Base-by-base conservation (phyloP, 2,888 invertebrate species). In the Nematopogon swammerdamellus region DNA sequence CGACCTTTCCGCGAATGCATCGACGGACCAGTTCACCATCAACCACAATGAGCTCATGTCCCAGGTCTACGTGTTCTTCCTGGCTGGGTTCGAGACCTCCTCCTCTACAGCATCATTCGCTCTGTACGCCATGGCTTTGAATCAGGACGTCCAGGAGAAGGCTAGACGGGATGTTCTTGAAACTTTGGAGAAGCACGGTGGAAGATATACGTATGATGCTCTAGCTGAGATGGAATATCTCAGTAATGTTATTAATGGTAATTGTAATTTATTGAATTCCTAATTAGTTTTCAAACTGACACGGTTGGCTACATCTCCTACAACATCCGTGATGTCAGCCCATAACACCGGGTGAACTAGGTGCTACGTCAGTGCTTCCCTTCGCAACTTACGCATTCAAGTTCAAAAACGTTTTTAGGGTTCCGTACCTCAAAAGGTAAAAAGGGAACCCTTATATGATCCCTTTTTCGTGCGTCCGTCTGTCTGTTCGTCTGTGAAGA, bases 31-130 rank as follows among this genome's bases (percentile, higher is more conserved):
- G 11, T 36, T 36, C 36, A 36, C 36, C 36, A 36, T 36, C 36
- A 36, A 36, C 36, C 36, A 36, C n/a, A 36, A 36, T 4, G 36
- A 36, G 36, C 36, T 36, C 3, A 36, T 36, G 36, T 36, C 36
- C n/a, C 36, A 36, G 8, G 68, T 68, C 2, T 70, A 73, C 54
- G 59, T 74, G n/a, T 76, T 80, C 55, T 76, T 72, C 51, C 59
- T 62, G 1, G 80, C 67, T 6, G 79, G 79, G 0, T 79, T 70
- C 53, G 79, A 77, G 54, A 76, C 77, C 1, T 70, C 68, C 43
- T 69, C 79, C 0, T 67, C 71, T 0, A 67, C 72, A 0, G 60
- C 76, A 54, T 53, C 67, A 1, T 73, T 65, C 46, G 52, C 67
- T 25, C 52, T 70, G 10, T 69, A 70, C 50, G 60, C 69, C 52